Evolutionary conservation across 2,888 invertebrate genomes (phyloP).

Genomic region (Rambutsinella grinnellia): DNA sequence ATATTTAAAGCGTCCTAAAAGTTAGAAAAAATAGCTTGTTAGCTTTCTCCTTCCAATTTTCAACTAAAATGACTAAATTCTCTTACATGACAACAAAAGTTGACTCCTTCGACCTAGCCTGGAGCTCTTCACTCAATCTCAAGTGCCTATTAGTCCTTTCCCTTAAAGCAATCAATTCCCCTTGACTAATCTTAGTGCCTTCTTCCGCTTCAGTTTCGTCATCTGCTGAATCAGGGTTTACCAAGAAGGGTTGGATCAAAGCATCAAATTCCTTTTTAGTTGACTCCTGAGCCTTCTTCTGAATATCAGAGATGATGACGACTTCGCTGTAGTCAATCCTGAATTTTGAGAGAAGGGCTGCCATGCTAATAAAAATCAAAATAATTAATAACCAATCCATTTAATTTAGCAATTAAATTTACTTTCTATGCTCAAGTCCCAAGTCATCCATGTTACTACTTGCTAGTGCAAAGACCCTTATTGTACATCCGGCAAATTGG

Average conservation of each 20-base stretch:
- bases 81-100: conserved; percentile 91
- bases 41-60: no score
- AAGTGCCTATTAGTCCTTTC: conserved; percentile 92
- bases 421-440: conserved; percentile 89
- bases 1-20: no score
- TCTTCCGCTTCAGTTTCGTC: no score
- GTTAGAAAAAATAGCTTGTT: no score
- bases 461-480: conserved; percentile 85
- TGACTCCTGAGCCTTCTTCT: conserved; percentile 82
- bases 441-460: conserved; percentile 81
- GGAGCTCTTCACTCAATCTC: conserved; percentile 86
- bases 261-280: conserved; percentile 82
- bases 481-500: conserved; percentile 82
- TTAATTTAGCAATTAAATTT: conserved; percentile 67
- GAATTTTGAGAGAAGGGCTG: conserved; percentile 91
- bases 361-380: conserved; percentile 80
- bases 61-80: conserved; percentile 69
- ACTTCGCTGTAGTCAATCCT: conserved; percentile 93
- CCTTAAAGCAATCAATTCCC: conserved; percentile 83
- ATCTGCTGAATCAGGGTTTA: no score
- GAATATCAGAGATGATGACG: conserved; percentile 91
- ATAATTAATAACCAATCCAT: background rate
- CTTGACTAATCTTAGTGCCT: conserved; percentile 73
- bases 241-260: conserved; percentile 77
- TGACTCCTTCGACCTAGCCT: conserved; percentile 84